Conservation (phyloP, 1,140 invertebrate species). For the Heliconius congener region DNA sequence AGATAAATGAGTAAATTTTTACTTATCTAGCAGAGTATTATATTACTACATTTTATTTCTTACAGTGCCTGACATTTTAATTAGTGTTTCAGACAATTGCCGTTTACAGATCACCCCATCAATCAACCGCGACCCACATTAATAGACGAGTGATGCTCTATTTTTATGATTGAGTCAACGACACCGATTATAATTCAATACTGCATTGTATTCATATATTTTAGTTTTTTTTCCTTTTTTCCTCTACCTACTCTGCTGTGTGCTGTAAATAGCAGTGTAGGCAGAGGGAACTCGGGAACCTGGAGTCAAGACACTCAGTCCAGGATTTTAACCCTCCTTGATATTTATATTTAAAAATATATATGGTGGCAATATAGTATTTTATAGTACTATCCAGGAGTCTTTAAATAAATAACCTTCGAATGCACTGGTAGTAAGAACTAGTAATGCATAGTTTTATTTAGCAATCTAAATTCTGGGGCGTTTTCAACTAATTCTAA, state of each 20-base stretch:
- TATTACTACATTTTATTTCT: too few species aligned
- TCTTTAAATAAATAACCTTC: not conserved
- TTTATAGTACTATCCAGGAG: not conserved
- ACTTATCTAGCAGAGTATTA: too few species aligned
- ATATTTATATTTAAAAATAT: too few species aligned
- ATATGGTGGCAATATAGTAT: too few species aligned
- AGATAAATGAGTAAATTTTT: too few species aligned
- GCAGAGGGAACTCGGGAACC: too few species aligned
- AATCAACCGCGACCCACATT: constrained; percentile 11
- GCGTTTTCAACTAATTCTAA: too few species aligned
- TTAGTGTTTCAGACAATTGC: not conserved
- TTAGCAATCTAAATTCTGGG: too few species aligned
- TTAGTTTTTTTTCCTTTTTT: not conserved
- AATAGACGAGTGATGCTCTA: not conserved
- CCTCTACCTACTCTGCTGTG: too few species aligned
- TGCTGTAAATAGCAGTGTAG: too few species aligned
- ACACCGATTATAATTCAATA: not conserved
- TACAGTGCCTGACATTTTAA: not conserved
- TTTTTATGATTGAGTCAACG: constrained; percentile 3
- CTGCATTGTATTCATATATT: not conserved
- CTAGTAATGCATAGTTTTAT: not conserved
- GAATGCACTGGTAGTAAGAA: not conserved
- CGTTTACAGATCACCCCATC: constrained; percentile 1
- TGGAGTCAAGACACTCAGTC: too few species aligned
- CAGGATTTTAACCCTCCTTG: too few species aligned